Evolutionary conservation across 2,113 vertebrate species (phyloP).

Genomic region (Pitta sordida): DNA sequence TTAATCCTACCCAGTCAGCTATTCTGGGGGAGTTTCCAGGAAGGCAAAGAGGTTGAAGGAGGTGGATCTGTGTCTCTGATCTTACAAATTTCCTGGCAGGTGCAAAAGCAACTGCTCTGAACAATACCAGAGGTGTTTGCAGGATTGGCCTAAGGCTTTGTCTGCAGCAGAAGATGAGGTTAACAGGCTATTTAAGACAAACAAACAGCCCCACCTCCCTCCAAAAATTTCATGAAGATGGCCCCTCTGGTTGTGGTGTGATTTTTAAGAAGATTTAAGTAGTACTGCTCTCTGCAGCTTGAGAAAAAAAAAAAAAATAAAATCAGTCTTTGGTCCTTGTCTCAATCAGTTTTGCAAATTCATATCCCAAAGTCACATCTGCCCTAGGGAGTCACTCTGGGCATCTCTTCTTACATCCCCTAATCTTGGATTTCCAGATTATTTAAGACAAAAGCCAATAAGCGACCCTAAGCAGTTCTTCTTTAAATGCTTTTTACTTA

Average conservation of each 20-base stretch:
- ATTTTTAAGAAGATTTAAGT: background rate
- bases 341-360: background rate
- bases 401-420: background rate
- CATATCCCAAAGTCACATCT: background rate
- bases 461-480: background rate
- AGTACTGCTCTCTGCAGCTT: background rate
- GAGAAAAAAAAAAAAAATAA: too few relatives aligned
- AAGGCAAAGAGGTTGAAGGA: slow-evolving; percentile 49
- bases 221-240: background rate
- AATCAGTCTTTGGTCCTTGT: background rate
- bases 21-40: slow-evolving; percentile 50
- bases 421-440: background rate
- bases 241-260: background rate
- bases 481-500: background rate
- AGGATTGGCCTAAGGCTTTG: slow-evolving; percentile 39
- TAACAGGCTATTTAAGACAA: slow-evolving; percentile 30
- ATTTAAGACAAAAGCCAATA: background rate
- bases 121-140: slow-evolving; percentile 57
- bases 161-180: slow-evolving; percentile 48
- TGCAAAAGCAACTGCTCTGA: slow-evolving; percentile 23
- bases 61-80: slow-evolving; percentile 48
- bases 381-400: background rate
- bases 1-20: slow-evolving; percentile 53
- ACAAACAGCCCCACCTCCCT: slow-evolving; percentile 20
- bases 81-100: slow-evolving; percentile 58